A percentile compares a stretch with the other conserved stretches of the same genome.
Evolutionary conservation across 2,113 vertebrate genomes (phyloP).

Genomic region (Leptodactylus fuscus): DNA sequence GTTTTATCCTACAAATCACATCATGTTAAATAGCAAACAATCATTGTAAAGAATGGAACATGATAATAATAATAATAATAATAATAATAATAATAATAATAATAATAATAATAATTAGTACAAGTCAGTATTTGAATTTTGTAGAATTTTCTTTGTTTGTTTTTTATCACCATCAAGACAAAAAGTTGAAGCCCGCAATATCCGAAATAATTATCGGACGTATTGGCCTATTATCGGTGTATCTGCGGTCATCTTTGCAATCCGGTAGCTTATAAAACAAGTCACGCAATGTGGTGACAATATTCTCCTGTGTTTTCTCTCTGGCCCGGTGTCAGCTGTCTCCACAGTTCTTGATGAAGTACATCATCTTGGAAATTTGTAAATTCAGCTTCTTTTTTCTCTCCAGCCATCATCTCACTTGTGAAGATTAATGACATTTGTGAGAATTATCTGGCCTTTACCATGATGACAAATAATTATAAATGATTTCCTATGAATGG

Average conservation of each 20-base stretch:
- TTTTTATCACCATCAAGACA: neutral
- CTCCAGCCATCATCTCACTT: neutral
- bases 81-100: no score
- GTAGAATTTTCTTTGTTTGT: neutral
- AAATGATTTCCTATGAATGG: neutral
- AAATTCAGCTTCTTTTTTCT: conserved; percentile 21
- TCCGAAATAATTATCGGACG: neutral
- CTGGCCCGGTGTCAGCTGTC: neutral
- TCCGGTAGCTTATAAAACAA: neutral
- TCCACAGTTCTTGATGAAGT: neutral
- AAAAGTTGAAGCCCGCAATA: neutral
- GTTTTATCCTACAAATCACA: no score
- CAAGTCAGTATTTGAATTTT: neutral
- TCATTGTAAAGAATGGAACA: no score
- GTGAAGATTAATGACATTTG: conserved; percentile 31
- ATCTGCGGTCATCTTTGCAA: neutral
- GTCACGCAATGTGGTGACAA: neutral
- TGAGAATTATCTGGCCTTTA: neutral
- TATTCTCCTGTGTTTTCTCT: neutral
- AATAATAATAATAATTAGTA: neutral
- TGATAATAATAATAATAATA: no score
- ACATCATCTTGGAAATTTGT: conserved; percentile 27
- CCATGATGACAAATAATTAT: conserved; percentile 7
- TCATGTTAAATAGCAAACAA: no score
- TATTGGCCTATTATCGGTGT: neutral